phyloP scores from a whole-genome alignment of 2,113 vertebrate species.

The Myanophis thanlyinensis region DNA sequence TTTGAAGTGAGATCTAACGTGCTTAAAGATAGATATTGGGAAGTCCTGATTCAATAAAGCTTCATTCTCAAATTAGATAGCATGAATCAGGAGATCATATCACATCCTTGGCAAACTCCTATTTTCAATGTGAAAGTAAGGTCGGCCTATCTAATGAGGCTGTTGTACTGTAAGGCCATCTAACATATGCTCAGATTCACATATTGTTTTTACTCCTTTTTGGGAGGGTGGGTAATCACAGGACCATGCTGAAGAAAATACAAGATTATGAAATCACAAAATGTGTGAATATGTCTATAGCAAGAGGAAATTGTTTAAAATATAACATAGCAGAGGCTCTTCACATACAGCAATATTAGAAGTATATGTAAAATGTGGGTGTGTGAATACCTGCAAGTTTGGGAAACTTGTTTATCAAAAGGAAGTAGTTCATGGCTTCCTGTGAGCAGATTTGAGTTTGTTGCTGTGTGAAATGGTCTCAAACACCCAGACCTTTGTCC shows the following conservation, averaged over 20 bases:
- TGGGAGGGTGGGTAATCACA: neutral
- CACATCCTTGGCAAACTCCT: fast-evolving
- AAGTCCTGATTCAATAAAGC: neutral
- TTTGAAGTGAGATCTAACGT: neutral
- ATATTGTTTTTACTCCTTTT: neutral
- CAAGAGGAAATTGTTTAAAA: neutral
- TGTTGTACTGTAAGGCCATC: neutral
- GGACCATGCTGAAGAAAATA: neutral
- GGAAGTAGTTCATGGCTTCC: neutral
- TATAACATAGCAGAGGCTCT: neutral
- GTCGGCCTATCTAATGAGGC: neutral
- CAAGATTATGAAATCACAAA: neutral
- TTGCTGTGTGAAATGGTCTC: neutral
- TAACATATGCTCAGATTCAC: neutral
- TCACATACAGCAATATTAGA: neutral
- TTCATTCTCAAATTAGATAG: neutral
- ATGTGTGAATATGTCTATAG: neutral
- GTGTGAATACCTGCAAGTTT: neutral
- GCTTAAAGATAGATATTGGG: neutral
- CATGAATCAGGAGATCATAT: neutral
- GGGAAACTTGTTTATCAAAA: neutral
- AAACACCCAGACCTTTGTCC: neutral
- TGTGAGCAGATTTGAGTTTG: neutral
- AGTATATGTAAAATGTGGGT: neutral
- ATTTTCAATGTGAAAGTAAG: neutral